Evolutionary conservation across 1,140 invertebrate species (phyloP), one percentile per base, ranked within the genome.

Genomic region (Apis mellifera): DNA sequence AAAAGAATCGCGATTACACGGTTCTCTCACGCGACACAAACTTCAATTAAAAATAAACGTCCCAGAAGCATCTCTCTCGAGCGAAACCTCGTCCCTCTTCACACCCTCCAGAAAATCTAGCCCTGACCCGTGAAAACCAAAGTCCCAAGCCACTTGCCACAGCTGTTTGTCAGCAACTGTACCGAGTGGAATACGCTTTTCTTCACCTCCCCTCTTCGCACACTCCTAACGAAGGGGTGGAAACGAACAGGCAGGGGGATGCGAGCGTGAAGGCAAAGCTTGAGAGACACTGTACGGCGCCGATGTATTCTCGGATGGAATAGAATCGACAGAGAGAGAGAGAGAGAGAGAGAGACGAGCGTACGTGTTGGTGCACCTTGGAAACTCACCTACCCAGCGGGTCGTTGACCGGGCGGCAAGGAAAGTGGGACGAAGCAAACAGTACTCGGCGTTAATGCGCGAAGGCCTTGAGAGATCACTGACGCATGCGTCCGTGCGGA

Each of bases 371-470:
- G 90, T 90, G 89, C 87, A 93, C 92, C 92, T 93, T 93, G 93
- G 93, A 92, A 92, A 91, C 91, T 91, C 92, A 93, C 86, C 91
- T 87, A 87, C 79, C 78, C 59, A 73, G 15, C 54, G 86, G 93
- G 92, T 94, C 92, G 91, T 92, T 94, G 93, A 93, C 93, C 93
- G 93, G 89, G 86, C 89, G 86, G 86, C 84, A 91, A 93, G 92
- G 92, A 94, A 94, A 94, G 93, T 94, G 92, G 93, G 93, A 93
- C 90, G 92, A 87, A 89, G 90, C 92, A 89, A 93, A 89, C 90
- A 90, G 89, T 84, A 88, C 78, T 76, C 70, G 23, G 78, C 79
- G 87, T 84, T 91, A 91, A 91, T 91, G 89, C 90, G 83, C 84
- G 83, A 86, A 88, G 89, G 89, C 90, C 90, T 90, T 90, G 90